A percentile compares a stretch with the other conserved stretches of the same genome.
Evolutionary conservation across 1,140 invertebrate species (phyloP).

Genomic region (Chrysopa pallens): DNA sequence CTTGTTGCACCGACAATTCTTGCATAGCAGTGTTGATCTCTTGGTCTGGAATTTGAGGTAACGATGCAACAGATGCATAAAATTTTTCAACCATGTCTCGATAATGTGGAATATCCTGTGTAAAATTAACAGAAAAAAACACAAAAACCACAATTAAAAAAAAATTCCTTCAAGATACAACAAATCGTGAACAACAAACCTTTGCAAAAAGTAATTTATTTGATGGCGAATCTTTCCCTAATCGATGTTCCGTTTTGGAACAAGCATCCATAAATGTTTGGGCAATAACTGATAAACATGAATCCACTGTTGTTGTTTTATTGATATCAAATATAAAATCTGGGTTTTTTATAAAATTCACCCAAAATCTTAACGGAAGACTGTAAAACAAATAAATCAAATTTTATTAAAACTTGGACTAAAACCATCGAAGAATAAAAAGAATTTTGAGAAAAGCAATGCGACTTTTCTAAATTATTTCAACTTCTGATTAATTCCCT

Average conservation of each 20-base stretch:
- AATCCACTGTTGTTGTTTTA: constrained; percentile 80
- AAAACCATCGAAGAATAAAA: too few relatives aligned
- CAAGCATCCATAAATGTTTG: constrained; percentile 95
- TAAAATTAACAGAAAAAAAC: constrained; percentile 6
- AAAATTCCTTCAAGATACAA: constrained; percentile 1
- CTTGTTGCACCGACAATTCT: constrained; percentile 69
- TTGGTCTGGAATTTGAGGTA: constrained; percentile 80
- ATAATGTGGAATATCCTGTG: constrained; percentile 69
- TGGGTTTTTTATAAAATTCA: constrained; percentile 93
- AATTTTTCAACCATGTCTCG: constrained; percentile 73
- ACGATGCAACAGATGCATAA: constrained; percentile 64
- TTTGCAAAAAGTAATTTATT: constrained; percentile 90
- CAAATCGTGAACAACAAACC: constrained; percentile 21
- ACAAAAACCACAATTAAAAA: background rate
- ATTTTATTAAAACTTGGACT: too few relatives aligned
- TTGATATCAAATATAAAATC: constrained; percentile 94
- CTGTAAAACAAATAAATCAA: constrained; percentile 27
- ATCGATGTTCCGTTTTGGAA: constrained; percentile 69
- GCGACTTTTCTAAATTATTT: too few relatives aligned
- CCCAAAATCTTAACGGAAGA: constrained; percentile 87
- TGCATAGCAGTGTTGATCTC: constrained; percentile 86
- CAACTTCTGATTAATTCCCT: too few relatives aligned
- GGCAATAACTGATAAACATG: constrained; percentile 83
- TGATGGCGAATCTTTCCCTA: constrained; percentile 87
- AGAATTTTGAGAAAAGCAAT: too few relatives aligned